A percentile compares a stretch with the other conserved stretches of the same genome.
Conservation (phyloP, 2,888 invertebrate genomes). For the Hartigia nigra region DNA sequence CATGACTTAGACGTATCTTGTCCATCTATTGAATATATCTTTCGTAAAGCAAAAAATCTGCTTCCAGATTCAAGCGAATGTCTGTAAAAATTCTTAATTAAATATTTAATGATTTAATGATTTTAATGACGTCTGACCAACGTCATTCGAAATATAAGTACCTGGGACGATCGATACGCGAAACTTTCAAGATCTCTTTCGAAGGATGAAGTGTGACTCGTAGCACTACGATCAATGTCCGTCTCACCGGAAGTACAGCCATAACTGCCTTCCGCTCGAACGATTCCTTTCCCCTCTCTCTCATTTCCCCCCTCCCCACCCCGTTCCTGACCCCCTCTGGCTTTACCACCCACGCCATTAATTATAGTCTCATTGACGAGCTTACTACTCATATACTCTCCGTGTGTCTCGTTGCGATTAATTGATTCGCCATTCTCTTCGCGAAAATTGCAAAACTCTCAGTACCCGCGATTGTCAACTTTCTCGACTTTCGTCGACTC, state of each 20-base stretch:
- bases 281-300: constrained; percentile 24
- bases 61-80: neutral
- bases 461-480: too few relatives aligned
- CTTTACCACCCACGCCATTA: constrained; percentile 18
- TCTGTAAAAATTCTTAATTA: neutral
- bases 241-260: constrained; percentile 56
- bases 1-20: neutral
- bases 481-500: neutral
- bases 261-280: constrained; percentile 57
- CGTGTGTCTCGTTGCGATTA: neutral
- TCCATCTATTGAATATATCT: neutral
- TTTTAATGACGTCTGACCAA: too few relatives aligned
- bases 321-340: constrained; percentile 27
- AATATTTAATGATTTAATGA: neutral
- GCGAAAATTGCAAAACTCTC: neutral
- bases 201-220: constrained; percentile 36
- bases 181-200: constrained; percentile 39
- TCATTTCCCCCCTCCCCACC: constrained; percentile 28
- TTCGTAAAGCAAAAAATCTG: neutral
- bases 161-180: neutral
- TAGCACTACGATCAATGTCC: constrained; percentile 44
- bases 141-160: neutral
- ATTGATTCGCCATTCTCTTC: neutral
- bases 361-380: constrained; percentile 12
- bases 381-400: neutral